Evolutionary conservation across 2,113 vertebrate species (phyloP).

Genomic region (Proterorhinus semilunaris): DNA sequence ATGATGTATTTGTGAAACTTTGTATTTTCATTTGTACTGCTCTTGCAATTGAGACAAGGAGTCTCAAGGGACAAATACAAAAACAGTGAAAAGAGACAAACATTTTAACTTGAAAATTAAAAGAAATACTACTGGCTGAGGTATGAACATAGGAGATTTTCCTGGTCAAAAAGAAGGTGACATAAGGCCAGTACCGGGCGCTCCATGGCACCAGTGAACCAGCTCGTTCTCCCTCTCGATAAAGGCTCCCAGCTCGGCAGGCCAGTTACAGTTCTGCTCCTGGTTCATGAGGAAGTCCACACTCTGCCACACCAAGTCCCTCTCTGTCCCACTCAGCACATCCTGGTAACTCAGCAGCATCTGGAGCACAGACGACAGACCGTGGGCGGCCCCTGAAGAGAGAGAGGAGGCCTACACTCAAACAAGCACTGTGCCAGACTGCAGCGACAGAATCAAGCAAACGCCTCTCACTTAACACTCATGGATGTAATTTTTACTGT

Average conservation of each 20-base stretch:
- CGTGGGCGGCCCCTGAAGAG: conserved; percentile 83
- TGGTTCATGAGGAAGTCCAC: conserved; percentile 91
- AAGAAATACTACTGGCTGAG: not conserved
- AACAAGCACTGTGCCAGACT: conserved; percentile 33
- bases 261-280: conserved; percentile 92
- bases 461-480: conserved; percentile 14
- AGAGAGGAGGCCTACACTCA: conserved; percentile 13
- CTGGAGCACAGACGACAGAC: conserved; percentile 88
- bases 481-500: not conserved
- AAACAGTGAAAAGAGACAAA: not conserved
- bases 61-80: not conserved
- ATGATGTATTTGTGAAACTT: too few species aligned
- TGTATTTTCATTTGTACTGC: too few species aligned
- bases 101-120: not conserved
- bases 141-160: not conserved
- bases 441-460: conserved; percentile 21
- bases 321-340: conserved; percentile 81
- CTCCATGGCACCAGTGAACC: conserved; percentile 91
- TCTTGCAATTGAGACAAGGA: too few species aligned
- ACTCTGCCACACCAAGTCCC: conserved; percentile 88
- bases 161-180: not conserved
- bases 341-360: conserved; percentile 89
- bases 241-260: conserved; percentile 85
- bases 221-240: conserved; percentile 87
- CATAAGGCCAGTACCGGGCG: conserved; percentile 75